Conservation (phyloP, 2,113 vertebrate species). For the Callaeas wilsoni region DNA sequence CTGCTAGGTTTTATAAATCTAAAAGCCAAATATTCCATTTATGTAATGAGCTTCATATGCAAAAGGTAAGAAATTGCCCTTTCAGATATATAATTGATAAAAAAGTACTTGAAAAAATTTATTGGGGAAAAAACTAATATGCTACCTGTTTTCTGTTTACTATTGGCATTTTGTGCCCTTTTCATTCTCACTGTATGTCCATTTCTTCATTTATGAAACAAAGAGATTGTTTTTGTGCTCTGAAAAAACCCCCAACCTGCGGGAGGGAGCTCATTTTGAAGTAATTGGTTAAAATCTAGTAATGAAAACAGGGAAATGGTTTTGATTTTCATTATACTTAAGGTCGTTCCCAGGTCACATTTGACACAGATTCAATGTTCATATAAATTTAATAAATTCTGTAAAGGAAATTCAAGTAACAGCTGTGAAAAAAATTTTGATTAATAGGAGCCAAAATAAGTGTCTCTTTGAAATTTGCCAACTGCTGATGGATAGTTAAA, state of each 20-base stretch:
- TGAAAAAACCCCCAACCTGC: neutral
- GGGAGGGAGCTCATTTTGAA: constrained; percentile 39
- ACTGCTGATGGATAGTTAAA: constrained; percentile 55
- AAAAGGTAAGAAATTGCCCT: neutral
- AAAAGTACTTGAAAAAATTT: constrained; percentile 47
- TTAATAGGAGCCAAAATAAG: constrained; percentile 63
- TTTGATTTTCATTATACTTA: constrained; percentile 67
- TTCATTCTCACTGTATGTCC: constrained; percentile 4
- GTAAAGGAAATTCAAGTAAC: constrained; percentile 65
- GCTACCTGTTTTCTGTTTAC: constrained; percentile 36
- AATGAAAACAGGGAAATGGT: constrained; percentile 58
- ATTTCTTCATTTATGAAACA: constrained; percentile 61
- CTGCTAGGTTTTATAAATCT: constrained; percentile 53
- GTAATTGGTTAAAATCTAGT: constrained; percentile 63
- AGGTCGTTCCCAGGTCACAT: constrained; percentile 58
- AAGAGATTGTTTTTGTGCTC: constrained; percentile 9
- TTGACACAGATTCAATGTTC: constrained; percentile 67
- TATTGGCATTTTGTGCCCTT: constrained; percentile 24
- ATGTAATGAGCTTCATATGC: neutral
- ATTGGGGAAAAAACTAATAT: constrained; percentile 41
- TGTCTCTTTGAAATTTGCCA: constrained; percentile 63
- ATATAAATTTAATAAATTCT: constrained; percentile 73
- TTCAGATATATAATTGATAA: neutral
- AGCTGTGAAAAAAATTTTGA: constrained; percentile 62
- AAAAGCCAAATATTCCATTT: neutral